phyloP scores from a whole-genome alignment of 2,888 invertebrate species.

The Odontocolon sp. region DNA sequence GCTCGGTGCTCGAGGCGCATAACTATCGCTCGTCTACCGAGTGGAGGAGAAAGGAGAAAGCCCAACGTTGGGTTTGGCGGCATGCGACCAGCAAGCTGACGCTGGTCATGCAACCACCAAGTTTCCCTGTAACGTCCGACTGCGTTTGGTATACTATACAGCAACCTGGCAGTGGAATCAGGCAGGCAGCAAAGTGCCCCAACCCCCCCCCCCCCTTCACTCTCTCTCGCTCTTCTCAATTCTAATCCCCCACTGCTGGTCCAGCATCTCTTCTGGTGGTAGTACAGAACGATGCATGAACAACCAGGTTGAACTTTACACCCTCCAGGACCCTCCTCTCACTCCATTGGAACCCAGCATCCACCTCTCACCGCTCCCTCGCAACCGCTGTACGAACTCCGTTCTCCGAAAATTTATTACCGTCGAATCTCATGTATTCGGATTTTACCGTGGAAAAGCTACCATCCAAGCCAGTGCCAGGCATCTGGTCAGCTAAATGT shows the following conservation, averaged over 20 bases:
- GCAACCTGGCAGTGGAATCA: not conserved
- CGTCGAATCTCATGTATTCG: conserved; percentile 6
- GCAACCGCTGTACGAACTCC: no score
- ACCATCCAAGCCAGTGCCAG: no score
- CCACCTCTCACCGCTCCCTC: no score
- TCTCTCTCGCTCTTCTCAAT: no score
- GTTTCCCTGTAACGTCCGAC: conserved; percentile 43
- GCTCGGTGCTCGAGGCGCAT: conserved; percentile 69
- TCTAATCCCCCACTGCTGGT: no score
- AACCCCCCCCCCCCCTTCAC: not conserved
- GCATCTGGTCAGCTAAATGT: not conserved
- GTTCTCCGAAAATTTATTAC: conserved; percentile 2
- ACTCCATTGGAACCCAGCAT: no score
- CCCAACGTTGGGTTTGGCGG: conserved; percentile 16
- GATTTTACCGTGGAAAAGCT: conserved; percentile 6
- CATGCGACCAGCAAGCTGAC: conserved; percentile 59
- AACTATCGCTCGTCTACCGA: conserved; percentile 64
- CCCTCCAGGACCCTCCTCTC: no score
- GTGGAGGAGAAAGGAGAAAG: conserved; percentile 31
- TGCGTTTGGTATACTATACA: conserved; percentile 1
- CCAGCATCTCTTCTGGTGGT: no score
- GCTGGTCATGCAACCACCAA: conserved; percentile 50
- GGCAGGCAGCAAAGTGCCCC: not conserved
- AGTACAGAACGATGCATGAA: no score
- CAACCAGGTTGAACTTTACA: no score